phyloP scores from a whole-genome alignment of 2,797 vertebrate genomes.

The Emydoidea blandingii region DNA sequence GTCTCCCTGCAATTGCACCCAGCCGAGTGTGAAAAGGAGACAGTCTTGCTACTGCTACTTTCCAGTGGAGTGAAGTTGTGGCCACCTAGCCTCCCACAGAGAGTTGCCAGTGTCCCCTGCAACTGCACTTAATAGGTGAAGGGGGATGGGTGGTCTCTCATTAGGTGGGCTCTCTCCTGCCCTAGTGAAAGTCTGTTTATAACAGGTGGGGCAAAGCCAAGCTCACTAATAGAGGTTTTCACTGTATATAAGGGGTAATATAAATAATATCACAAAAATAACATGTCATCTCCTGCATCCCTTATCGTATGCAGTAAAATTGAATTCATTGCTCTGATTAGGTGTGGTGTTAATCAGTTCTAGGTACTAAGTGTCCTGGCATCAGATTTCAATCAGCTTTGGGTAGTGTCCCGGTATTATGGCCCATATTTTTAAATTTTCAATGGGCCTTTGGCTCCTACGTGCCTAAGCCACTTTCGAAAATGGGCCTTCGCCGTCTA shows the following conservation, averaged over 20 bases:
- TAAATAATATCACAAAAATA: not conserved
- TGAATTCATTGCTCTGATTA: not conserved
- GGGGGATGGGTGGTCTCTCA: not conserved
- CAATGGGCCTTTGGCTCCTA: not conserved
- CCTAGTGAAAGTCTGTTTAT: not conserved
- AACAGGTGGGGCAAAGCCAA: too few species aligned
- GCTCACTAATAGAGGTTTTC: not conserved
- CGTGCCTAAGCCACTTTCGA: not conserved
- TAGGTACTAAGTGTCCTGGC: not conserved
- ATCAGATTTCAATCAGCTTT: not conserved
- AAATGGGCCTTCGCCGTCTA: not conserved
- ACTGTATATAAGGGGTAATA: not conserved
- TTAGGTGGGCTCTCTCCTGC: too few species aligned
- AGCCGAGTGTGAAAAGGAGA: not conserved
- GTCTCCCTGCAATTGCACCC: not conserved
- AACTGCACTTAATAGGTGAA: not conserved
- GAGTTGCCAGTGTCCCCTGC: not conserved
- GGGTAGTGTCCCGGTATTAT: too few species aligned
- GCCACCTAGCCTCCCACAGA: not conserved
- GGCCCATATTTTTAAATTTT: not conserved
- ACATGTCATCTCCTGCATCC: not conserved
- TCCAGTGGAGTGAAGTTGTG: not conserved
- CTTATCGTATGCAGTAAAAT: not conserved
- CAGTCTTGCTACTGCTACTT: not conserved
- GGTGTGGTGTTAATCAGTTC: not conserved